Conservation (phyloP, 30 jellyfish, hydroid and myxozoan genomes). For the Aurelia sp. region DNA sequence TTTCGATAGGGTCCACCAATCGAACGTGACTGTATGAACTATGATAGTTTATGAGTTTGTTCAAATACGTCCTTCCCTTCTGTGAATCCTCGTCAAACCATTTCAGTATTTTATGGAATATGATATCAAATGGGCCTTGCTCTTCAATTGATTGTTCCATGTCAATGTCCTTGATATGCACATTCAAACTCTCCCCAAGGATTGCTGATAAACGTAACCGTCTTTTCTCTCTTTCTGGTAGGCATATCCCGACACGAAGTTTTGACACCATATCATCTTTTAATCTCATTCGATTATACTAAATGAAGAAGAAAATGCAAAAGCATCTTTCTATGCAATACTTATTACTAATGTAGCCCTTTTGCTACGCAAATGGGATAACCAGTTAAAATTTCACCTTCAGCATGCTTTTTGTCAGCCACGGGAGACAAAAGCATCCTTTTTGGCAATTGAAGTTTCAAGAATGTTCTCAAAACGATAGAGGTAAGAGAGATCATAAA, state of each 20-base stretch:
- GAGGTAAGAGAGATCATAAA: no score
- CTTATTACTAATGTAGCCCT: no score
- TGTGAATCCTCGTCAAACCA: slow-evolving; percentile 80
- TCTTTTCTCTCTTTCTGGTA: slow-evolving; percentile 77
- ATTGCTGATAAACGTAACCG: slow-evolving; percentile 60
- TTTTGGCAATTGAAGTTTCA: no score
- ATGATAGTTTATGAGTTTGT: slow-evolving; percentile 60
- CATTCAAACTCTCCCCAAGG: slow-evolving; percentile 57
- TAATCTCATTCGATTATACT: neutral
- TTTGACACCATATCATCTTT: slow-evolving; percentile 19
- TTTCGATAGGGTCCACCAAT: slow-evolving; percentile 86
- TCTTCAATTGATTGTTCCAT: slow-evolving; percentile 84
- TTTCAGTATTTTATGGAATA: slow-evolving; percentile 90
- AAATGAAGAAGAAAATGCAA: no score
- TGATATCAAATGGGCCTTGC: slow-evolving; percentile 97
- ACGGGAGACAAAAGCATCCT: no score
- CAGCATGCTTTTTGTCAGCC: no score
- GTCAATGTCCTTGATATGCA: slow-evolving; percentile 83
- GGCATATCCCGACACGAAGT: slow-evolving; percentile 85
- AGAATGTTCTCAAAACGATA: no score
- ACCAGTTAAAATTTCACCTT: no score
- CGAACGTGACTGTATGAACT: slow-evolving; percentile 24
- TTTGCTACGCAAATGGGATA: no score
- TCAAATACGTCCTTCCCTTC: slow-evolving; percentile 68
- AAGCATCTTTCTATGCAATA: no score